phyloP scores from a whole-genome alignment of 2,113 vertebrate genomes.

The Phodopus roborovskii region DNA sequence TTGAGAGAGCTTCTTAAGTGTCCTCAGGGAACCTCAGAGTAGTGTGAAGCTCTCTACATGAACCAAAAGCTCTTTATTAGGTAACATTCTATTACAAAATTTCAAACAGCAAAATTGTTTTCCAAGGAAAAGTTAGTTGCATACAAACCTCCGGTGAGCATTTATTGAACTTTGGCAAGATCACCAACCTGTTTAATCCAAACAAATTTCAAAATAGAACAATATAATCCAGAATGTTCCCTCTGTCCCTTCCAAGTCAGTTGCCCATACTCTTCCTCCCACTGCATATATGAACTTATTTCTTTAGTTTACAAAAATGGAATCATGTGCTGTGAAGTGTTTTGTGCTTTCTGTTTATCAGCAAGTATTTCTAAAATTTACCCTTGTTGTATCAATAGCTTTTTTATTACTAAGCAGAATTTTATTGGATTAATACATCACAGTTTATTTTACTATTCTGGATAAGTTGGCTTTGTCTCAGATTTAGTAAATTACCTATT shows the following conservation, averaged over 20 bases:
- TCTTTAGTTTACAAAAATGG: not conserved
- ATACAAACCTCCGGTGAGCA: not conserved
- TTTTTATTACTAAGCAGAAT: not conserved
- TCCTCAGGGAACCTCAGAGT: not conserved
- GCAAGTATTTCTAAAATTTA: not conserved
- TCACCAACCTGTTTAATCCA: not conserved
- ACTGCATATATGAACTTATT: not conserved
- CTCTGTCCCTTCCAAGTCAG: not conserved
- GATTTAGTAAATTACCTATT: not conserved
- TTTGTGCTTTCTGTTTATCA: not conserved
- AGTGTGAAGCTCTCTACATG: not conserved
- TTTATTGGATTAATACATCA: not conserved
- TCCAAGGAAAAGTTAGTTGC: not conserved
- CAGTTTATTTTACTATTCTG: not conserved
- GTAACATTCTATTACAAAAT: not conserved
- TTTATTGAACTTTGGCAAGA: conserved; percentile 7
- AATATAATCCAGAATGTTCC: not conserved
- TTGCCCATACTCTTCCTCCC: not conserved
- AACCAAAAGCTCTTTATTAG: conserved; percentile 26
- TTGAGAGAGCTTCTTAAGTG: not conserved
- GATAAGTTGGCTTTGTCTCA: not conserved
- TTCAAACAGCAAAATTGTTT: not conserved
- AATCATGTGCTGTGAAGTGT: not conserved
- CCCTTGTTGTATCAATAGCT: not conserved
- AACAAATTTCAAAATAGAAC: not conserved